Evolutionary conservation across 2,797 vertebrate species (phyloP), one percentile per base, ranked within the genome.

Genomic region (Crenichthys baileyi): DNA sequence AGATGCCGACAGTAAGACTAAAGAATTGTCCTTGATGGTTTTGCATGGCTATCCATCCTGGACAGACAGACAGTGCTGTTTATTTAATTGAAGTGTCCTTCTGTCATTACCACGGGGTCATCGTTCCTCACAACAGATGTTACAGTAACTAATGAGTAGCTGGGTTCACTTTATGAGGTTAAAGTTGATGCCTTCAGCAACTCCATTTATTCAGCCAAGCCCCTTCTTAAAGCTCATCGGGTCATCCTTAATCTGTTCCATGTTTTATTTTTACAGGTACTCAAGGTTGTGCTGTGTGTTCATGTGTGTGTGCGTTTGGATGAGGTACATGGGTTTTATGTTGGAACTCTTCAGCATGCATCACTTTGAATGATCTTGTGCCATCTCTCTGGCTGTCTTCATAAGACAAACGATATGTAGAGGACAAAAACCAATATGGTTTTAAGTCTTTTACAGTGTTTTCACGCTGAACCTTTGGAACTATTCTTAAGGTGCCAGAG

Each of bases 71-170:
- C 90, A 93, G 83, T 80, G 61, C 82, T 90, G 90, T 94, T 94
- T 94, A 85, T 95, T 94, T 94, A 89, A 95, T 94, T 94, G 92
- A 90, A 84, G 80, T 92, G 88, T 83, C 76, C 89, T 94, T 94
- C 95, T 95, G 91, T 94, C 94, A 95, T 95, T 96, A 95, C 90
- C 79, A 90, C 80, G 82, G 89, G 92, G 91, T 95, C 94, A 94
- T 92, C 83, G 82, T 89, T 86, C 86, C 70, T 75, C 85, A 78
- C 85, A 94, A 91, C 96, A 96, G 96, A 95, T 96, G 95, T 95
- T 96, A 94, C 94, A 91, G 90, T 93, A 91, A 91, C 93, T 95
- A 96, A 96, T 96, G 94, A 96, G 92, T 94, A 96, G 95, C 91
- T 70, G 80, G 89, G 79, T 88, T 93, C 75, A 81, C 79, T 96